phyloP scores from a whole-genome alignment of 1,140 invertebrate species.

The Episyrphus balteatus region DNA sequence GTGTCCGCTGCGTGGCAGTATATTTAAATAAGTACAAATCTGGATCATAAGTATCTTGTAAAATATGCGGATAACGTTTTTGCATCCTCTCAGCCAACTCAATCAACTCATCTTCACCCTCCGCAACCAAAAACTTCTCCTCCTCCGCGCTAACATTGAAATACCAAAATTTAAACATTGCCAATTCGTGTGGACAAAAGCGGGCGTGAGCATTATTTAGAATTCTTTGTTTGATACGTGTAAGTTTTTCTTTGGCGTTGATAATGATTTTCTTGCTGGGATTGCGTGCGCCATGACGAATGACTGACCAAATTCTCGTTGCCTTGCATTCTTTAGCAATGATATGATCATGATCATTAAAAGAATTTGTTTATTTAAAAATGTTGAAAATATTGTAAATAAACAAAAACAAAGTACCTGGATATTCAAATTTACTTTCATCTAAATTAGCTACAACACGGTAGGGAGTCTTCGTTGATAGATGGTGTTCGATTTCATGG shows the following conservation, averaged over 20 bases:
- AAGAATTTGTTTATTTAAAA: background rate
- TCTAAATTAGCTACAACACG: slow-evolving; percentile 47
- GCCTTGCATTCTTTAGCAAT: slow-evolving; percentile 43
- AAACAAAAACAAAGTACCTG: slow-evolving; percentile 36
- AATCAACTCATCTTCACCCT: slow-evolving; percentile 56
- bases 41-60: slow-evolving; percentile 45
- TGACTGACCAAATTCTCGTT: slow-evolving; percentile 51
- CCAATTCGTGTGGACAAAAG: slow-evolving; percentile 29
- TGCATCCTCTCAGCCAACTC: slow-evolving; percentile 54
- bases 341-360: slow-evolving; percentile 4
- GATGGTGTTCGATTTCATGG: slow-evolving; percentile 24
- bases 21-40: slow-evolving; percentile 55
- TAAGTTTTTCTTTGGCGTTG: slow-evolving; percentile 39
- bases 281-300: slow-evolving; percentile 57
- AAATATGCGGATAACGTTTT: slow-evolving; percentile 47
- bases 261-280: slow-evolving; percentile 44
- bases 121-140: slow-evolving; percentile 44
- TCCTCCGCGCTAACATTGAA: slow-evolving; percentile 32
- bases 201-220: slow-evolving; percentile 22
- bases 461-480: slow-evolving; percentile 51
- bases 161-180: slow-evolving; percentile 44
- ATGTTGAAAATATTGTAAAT: background rate
- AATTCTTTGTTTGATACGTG: slow-evolving; percentile 40
- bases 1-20: slow-evolving; percentile 60
- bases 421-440: slow-evolving; percentile 39